Evolutionary conservation across 1,140 invertebrate species (phyloP).

Genomic region (Psilanteris sp.): DNA sequence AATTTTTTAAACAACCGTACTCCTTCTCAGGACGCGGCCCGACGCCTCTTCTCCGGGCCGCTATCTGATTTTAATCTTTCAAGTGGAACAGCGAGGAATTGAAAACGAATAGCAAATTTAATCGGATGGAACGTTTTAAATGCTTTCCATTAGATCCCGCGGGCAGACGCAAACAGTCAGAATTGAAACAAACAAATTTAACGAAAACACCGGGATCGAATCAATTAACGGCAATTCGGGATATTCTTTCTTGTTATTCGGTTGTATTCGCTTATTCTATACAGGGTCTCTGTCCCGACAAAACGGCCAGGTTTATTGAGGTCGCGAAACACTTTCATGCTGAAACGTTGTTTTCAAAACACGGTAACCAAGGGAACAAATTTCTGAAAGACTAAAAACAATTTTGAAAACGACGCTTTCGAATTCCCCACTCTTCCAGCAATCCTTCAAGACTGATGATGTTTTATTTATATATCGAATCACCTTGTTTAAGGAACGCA

Average conservation of each 20-base stretch:
- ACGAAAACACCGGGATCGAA: too few relatives aligned
- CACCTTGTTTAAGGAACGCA: slow-evolving; percentile 45
- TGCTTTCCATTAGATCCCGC: too few relatives aligned
- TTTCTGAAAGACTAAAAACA: background rate
- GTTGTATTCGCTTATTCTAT: background rate
- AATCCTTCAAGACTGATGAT: slow-evolving; percentile 58
- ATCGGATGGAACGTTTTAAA: too few relatives aligned
- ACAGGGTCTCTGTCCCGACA: background rate
- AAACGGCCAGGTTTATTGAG: slow-evolving; percentile 28
- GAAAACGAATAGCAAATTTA: too few relatives aligned
- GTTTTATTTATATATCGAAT: slow-evolving; percentile 54
- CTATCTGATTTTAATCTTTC: slow-evolving; percentile 17
- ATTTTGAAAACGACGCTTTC: slow-evolving; percentile 16
- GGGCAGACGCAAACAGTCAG: too few relatives aligned
- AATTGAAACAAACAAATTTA: too few relatives aligned
- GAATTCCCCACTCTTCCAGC: slow-evolving; percentile 51
- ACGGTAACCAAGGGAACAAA: background rate
- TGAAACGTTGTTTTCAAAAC: slow-evolving; percentile 25
- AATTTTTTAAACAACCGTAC: slow-evolving; percentile 51
- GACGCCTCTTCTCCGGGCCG: background rate
- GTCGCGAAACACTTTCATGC: background rate
- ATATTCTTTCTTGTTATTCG: slow-evolving; percentile 1
- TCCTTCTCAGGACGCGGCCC: slow-evolving; percentile 41
- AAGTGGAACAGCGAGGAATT: slow-evolving; percentile 14
- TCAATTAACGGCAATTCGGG: too few relatives aligned